These are phyloP conservation scores for Poecile montanus DNA, from an alignment of 2,797 vertebrate species.

Conservation along the genomic window DNA sequence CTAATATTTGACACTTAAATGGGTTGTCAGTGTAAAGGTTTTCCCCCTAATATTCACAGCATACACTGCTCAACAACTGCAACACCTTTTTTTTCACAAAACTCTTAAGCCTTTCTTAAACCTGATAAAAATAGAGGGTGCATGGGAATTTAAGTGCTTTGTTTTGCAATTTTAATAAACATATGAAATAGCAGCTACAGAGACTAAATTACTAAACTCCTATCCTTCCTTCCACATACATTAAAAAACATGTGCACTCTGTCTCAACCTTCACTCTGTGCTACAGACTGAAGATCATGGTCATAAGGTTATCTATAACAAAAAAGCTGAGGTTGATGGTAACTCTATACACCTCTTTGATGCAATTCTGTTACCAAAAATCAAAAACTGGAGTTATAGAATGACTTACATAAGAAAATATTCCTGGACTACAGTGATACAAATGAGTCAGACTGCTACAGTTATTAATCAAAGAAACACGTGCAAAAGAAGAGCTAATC, in stretches of 20 bases:
- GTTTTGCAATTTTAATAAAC: background rate
- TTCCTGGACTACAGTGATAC: constrained; percentile 19
- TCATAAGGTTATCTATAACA: background rate
- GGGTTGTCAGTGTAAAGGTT: background rate
- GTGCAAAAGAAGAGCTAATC: constrained; percentile 26
- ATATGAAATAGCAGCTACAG: background rate
- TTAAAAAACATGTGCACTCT: rapidly evolving
- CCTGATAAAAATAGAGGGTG: background rate
- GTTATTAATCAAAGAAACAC: constrained; percentile 49
- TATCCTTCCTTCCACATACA: background rate
- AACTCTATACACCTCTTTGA: background rate
- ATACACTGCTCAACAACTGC: background rate
- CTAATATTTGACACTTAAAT: background rate
- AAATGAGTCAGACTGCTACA: constrained; percentile 35
- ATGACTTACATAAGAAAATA: constrained; percentile 27
- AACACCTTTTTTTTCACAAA: background rate
- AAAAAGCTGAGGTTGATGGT: background rate
- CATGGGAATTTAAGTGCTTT: background rate
- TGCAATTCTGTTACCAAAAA: background rate
- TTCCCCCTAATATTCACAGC: background rate
- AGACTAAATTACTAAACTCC: background rate
- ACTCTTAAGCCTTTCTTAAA: background rate
- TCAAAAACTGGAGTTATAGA: background rate
- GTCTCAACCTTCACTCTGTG: background rate
- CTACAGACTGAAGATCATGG: background rate